Percentiles rank a stretch among this genome's conserved stretches.
Conservation (phyloP, 1,140 invertebrate genomes). For the Lepidotrigona ventralis region DNA sequence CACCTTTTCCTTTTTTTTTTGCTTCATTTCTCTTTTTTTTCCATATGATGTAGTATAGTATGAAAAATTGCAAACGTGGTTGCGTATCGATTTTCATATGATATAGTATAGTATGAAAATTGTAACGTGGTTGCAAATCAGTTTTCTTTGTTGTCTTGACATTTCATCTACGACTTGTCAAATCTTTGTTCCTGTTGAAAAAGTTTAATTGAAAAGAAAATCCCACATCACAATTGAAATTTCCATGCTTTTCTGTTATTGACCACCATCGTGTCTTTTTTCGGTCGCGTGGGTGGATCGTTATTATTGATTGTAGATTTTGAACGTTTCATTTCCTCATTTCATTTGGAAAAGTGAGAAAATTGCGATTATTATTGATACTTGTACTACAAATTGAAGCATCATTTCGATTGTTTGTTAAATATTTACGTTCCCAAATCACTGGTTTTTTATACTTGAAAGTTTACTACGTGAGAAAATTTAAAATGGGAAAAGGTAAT, state of each 20-base stretch:
- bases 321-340: slow-evolving; percentile 21
- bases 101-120: neutral
- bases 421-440: neutral
- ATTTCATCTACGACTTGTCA: neutral
- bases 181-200: neutral
- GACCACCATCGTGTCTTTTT: neutral
- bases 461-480: neutral
- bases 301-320: neutral
- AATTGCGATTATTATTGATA: neutral
- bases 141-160: neutral
- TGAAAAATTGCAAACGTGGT: neutral
- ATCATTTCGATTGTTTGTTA: neutral
- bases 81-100: neutral
- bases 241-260: neutral
- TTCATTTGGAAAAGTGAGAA: neutral
- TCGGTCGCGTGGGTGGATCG: neutral
- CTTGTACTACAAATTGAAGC: neutral
- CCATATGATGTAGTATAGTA: neutral
- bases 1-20: neutral
- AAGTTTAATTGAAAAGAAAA: slow-evolving; percentile 3
- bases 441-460: neutral
- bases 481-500: neutral
- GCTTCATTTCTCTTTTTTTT: neutral
- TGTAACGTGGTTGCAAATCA: neutral
- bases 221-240: neutral